Percentiles rank a stretch among this genome's conserved stretches.
phyloP scores from a whole-genome alignment of 2,113 vertebrate genomes.

The Arenaria interpres region DNA sequence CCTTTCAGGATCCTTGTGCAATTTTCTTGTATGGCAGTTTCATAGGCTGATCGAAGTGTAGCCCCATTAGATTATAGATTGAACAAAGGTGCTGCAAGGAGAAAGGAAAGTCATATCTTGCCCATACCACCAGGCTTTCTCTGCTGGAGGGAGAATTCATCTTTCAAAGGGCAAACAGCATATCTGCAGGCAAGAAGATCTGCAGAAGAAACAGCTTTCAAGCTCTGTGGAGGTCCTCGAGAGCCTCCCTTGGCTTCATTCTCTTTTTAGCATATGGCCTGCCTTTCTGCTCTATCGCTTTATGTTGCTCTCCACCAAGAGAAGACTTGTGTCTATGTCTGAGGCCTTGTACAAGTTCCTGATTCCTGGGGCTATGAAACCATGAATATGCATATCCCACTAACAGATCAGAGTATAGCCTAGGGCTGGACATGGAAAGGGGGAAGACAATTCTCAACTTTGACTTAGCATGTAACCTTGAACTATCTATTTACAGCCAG shows the following conservation, averaged over 20 bases:
- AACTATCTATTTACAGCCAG: neutral
- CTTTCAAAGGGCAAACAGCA: constrained; percentile 24
- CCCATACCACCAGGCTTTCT: neutral
- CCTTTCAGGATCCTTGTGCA: neutral
- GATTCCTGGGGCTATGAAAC: constrained; percentile 27
- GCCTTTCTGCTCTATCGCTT: neutral
- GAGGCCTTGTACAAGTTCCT: neutral
- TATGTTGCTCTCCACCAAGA: neutral
- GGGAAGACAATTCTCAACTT: constrained; percentile 5
- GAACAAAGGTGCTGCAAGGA: neutral
- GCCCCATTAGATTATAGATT: neutral
- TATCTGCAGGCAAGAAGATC: constrained; percentile 4
- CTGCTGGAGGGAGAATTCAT: constrained; percentile 6
- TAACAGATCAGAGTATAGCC: constrained; percentile 26
- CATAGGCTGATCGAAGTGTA: neutral
- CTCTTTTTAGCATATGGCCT: neutral
- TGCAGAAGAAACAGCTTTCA: constrained; percentile 22
- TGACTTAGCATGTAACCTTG: neutral
- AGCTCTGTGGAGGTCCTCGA: neutral
- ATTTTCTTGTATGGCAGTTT: neutral
- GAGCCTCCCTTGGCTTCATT: neutral
- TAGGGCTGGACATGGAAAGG: neutral
- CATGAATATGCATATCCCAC: constrained; percentile 33
- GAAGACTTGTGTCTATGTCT: neutral
- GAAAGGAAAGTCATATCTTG: neutral